Evolutionary conservation across 2,797 vertebrate genomes (phyloP), one percentile per base, ranked within the genome.

Genomic region (Manis pentadactyla): DNA sequence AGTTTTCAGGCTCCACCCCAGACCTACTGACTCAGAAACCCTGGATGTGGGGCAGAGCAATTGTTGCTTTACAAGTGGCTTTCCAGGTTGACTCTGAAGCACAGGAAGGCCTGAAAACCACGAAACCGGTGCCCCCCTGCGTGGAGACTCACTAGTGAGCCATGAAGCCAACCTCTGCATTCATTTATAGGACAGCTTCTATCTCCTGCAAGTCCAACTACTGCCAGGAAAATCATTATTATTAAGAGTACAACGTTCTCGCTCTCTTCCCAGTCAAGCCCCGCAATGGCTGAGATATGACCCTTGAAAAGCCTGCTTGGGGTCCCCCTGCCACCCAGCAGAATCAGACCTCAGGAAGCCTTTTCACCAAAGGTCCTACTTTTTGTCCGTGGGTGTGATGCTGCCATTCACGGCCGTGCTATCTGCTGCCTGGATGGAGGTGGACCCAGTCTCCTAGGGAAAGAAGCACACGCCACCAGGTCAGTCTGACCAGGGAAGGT

Each of bases 371-470:
- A 94, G 91, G 94, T 95, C 96, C 79, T 99, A 99, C 99, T 99
- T 99, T 99, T 99, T 99, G 98, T 99, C 99, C 98, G 99, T 99
- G 93, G 99, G 99, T 10, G 99, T 99, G 98, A 99, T 99, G 98
- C 99, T 99, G 98, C 99, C 99, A 74, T 99, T 99, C 97, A 99
- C 99, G 27, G 99, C 99, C 37, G 99, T 99, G 98, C 99, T 99
- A 99, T 99, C 99, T 96, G 99, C 99, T 97, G 99, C 99, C 98
- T 99, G 99, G 98, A 99, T 99, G 64, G 99, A 99, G 31, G 99
- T 99, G 53, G 99, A 99, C 75, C 99, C 99, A 1, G 99, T 99
- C 97, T 99, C 99, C 99, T 99, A 97, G 64, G 94, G 92, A 87
- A 71, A 95, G 74, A 92, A 96, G 73, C 78, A 95, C 27, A 94